Evolutionary conservation across 2,797 vertebrate genomes (phyloP).

Genomic region (Prionace glauca): DNA sequence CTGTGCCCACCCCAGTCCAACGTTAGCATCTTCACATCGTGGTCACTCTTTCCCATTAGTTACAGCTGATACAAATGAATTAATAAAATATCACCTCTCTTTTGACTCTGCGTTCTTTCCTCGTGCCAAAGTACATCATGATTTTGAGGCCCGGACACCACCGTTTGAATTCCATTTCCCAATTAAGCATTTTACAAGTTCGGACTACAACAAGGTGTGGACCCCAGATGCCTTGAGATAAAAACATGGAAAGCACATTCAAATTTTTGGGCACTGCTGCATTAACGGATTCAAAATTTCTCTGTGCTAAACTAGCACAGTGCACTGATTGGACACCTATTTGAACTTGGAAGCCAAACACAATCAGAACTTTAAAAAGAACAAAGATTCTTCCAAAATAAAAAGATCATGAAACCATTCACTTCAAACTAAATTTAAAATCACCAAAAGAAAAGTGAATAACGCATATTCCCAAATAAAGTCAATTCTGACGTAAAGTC

Average conservation of each 20-base stretch:
- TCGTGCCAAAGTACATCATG: slow-evolving; percentile 83
- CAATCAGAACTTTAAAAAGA: not conserved
- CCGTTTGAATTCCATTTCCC: slow-evolving; percentile 94
- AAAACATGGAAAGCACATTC: not conserved
- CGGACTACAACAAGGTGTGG: slow-evolving; percentile 92
- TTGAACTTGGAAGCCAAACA: not conserved
- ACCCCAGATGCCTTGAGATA: slow-evolving; percentile 80
- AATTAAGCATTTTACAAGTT: slow-evolving; percentile 82
- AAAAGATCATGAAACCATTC: not conserved
- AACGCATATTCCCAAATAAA: not conserved
- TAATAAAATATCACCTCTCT: slow-evolving; percentile 69
- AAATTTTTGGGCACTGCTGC: not conserved
- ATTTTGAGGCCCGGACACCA: slow-evolving; percentile 95
- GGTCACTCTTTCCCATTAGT: not conserved
- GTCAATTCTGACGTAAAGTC: not conserved
- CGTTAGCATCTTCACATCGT: too few species aligned
- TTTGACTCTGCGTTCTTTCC: slow-evolving; percentile 75
- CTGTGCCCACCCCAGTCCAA: too few species aligned
- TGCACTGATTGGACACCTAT: not conserved
- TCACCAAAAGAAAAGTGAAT: not conserved
- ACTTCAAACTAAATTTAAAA: not conserved
- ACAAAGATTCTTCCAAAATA: not conserved
- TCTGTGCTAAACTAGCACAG: too few species aligned
- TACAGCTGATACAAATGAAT: not conserved
- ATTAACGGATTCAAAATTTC: not conserved